These are phyloP conservation scores for Conchocele bisecta DNA, from an alignment of 2,888 invertebrate species.

Conservation along the genomic window DNA sequence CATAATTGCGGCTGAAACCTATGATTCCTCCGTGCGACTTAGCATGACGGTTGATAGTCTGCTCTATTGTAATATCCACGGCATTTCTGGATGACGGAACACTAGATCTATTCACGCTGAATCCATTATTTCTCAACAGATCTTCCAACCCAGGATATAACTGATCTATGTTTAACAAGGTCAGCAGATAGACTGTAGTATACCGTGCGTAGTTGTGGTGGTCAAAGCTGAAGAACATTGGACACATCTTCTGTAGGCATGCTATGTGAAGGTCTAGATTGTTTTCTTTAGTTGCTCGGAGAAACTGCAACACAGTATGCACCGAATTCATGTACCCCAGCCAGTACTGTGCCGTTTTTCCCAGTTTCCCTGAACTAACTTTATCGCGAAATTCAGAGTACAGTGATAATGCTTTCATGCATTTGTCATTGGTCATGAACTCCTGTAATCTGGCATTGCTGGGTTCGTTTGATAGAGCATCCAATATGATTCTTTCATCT, in stretches of 20 bases:
- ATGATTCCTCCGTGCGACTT: constrained; percentile 14
- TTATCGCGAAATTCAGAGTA: no score
- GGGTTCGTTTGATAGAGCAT: no score
- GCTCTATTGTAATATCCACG: constrained; percentile 18
- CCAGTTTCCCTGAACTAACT: constrained; percentile 14
- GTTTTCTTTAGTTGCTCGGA: constrained; percentile 27
- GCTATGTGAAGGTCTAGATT: constrained; percentile 13
- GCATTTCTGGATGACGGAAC: not conserved
- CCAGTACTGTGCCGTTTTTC: constrained; percentile 34
- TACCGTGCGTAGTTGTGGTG: not conserved
- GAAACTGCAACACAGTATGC: constrained; percentile 9
- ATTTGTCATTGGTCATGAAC: no score
- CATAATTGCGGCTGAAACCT: constrained; percentile 17
- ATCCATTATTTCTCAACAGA: constrained; percentile 2
- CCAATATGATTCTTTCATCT: no score
- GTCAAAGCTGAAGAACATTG: constrained; percentile 13
- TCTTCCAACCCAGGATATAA: not conserved
- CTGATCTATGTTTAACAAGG: not conserved
- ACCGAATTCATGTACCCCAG: constrained; percentile 24
- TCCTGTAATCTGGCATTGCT: no score
- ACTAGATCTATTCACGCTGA: constrained; percentile 18
- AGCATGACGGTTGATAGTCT: constrained; percentile 35
- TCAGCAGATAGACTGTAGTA: not conserved
- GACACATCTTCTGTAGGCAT: constrained; percentile 8
- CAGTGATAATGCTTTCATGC: no score